These are phyloP conservation scores for Eclectus roratus DNA, from an alignment of 2,113 vertebrate species.

Conservation along the genomic window DNA sequence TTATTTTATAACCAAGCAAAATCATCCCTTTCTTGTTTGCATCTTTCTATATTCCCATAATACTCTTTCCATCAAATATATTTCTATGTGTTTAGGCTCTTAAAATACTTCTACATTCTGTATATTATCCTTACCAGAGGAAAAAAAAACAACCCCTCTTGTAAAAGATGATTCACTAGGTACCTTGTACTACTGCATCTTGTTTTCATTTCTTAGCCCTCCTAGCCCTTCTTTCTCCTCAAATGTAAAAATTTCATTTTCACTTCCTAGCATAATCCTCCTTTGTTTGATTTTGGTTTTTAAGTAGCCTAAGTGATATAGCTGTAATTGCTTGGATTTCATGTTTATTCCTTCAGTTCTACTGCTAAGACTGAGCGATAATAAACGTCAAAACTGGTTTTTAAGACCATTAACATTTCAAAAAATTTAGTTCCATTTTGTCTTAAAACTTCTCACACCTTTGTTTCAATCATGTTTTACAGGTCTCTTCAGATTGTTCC, in stretches of 20 bases:
- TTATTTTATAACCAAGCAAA: not conserved
- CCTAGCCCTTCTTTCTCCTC: not conserved
- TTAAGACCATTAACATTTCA: not conserved
- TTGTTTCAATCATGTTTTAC: not conserved
- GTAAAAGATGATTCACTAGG: not conserved
- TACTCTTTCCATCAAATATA: not conserved
- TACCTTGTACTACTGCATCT: not conserved
- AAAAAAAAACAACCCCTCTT: not conserved
- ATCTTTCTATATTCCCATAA: not conserved
- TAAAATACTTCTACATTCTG: not conserved
- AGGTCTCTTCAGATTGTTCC: not conserved
- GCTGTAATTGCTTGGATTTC: not conserved
- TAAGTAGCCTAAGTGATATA: not conserved
- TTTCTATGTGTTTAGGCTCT: not conserved
- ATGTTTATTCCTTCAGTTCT: not conserved
- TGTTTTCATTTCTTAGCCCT: not conserved
- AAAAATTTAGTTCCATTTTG: not conserved
- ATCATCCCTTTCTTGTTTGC: not conserved
- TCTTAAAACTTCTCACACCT: not conserved
- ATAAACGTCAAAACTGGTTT: not conserved
- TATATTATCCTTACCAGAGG: not conserved
- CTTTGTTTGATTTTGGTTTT: not conserved
- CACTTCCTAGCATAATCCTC: not conserved
- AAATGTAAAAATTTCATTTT: not conserved
- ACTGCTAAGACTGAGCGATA: not conserved